Evolutionary conservation across 2,797 vertebrate species (phyloP).

Genomic region (Lepilemur ruficaudatus): DNA sequence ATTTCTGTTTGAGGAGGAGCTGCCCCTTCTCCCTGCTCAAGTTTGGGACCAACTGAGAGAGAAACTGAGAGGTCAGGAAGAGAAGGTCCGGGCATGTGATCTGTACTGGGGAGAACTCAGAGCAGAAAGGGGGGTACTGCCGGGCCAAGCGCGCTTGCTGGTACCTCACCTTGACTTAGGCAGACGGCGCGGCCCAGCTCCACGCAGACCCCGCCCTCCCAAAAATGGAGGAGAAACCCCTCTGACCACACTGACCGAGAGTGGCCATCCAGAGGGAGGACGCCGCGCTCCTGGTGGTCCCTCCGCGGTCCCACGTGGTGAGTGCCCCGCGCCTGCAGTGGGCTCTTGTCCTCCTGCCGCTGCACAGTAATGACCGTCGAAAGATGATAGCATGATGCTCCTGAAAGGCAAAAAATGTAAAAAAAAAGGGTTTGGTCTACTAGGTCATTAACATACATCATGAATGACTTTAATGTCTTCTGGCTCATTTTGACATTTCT

Average conservation of each 20-base stretch:
- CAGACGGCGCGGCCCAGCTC: not conserved
- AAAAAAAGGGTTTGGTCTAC: not conserved
- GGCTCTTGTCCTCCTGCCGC: not conserved
- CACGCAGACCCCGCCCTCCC: not conserved
- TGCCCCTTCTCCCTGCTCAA: not conserved
- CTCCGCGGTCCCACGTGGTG: not conserved
- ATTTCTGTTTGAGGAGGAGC: not conserved
- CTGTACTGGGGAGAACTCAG: not conserved
- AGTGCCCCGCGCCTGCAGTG: rapidly evolving
- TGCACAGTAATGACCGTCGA: not conserved
- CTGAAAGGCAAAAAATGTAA: not conserved
- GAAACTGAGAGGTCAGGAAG: not conserved
- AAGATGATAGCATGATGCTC: not conserved
- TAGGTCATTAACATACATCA: not conserved
- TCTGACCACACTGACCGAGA: not conserved
- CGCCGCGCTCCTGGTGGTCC: not conserved
- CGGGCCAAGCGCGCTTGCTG: not conserved
- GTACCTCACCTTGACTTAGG: not conserved
- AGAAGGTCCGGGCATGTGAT: not conserved
- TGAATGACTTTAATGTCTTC: not conserved
- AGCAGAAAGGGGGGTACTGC: not conserved
- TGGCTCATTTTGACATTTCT: not conserved
- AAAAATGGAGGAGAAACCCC: not conserved
- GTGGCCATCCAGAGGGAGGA: rapidly evolving
- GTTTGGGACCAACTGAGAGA: not conserved